phyloP scores from a whole-genome alignment of 2,888 invertebrate species.

The Blastobasis adustella region DNA sequence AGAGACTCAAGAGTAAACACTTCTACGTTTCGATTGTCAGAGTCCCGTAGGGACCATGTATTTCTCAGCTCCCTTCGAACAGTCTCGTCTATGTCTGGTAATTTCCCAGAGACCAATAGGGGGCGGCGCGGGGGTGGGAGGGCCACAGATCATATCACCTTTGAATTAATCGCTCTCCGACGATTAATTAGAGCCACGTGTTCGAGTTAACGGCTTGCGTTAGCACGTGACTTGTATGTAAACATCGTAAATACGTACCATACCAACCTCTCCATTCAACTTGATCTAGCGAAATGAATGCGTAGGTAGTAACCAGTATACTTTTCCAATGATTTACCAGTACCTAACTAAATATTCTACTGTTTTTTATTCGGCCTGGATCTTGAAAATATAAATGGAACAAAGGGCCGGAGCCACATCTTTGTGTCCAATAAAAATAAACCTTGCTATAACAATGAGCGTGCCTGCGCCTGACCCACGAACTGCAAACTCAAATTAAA shows the following conservation, averaged over 20 bases:
- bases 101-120: constrained; percentile 35
- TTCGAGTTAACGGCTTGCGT: constrained; percentile 31
- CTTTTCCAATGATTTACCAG: no score
- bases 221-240: constrained; percentile 27
- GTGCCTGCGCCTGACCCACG: constrained; percentile 56
- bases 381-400: no score
- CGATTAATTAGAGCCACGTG: constrained; percentile 68
- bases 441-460: constrained; percentile 63
- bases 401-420: no score
- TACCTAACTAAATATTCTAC: no score
- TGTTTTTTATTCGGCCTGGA: no score
- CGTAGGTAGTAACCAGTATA: no score
- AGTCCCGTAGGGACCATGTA: no score
- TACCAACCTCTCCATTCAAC: no score
- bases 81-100: constrained; percentile 44
- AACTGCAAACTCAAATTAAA: constrained; percentile 71
- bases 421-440: constrained; percentile 30
- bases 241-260: no score
- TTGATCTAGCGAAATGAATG: no score
- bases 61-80: constrained; percentile 43
- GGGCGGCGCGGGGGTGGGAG: constrained; percentile 23
- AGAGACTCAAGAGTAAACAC: background rate
- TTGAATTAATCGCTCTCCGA: constrained; percentile 65
- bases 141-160: constrained; percentile 64
- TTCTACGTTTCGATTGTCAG: background rate